Percentiles rank a stretch among this genome's conserved stretches.
These are phyloP conservation scores for Drosophila varians DNA, from an alignment of 1,140 invertebrate species.

Conservation along the genomic window DNA sequence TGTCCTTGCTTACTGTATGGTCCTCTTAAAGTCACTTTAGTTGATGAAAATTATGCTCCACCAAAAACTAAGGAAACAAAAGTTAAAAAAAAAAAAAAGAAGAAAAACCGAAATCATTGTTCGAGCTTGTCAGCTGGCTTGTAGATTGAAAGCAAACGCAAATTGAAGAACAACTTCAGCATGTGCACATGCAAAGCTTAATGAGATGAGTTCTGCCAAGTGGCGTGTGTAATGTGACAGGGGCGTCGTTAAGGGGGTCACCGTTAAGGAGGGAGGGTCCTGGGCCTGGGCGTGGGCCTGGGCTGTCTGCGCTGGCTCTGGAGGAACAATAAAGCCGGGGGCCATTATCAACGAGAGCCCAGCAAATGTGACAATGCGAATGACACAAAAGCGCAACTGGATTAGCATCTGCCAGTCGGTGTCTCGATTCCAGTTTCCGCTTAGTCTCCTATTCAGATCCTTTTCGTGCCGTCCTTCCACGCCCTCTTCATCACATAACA, in stretches of 20 bases:
- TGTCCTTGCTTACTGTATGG: background rate
- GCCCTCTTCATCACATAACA: background rate
- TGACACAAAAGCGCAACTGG: constrained; percentile 61
- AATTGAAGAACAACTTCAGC: constrained; percentile 59
- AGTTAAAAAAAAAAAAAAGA: constrained; percentile 10
- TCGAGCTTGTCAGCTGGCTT: constrained; percentile 24
- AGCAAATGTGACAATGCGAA: constrained; percentile 55
- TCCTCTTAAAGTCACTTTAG: constrained; percentile 23
- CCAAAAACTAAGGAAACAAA: constrained; percentile 10
- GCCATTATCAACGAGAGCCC: constrained; percentile 58
- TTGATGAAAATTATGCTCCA: constrained; percentile 17
- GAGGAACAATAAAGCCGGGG: constrained; percentile 56
- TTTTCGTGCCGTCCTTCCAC: background rate
- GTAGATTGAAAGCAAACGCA: constrained; percentile 49
- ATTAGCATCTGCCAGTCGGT: constrained; percentile 56
- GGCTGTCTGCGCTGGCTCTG: constrained; percentile 38
- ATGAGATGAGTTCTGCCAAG: constrained; percentile 63
- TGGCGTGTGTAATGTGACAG: constrained; percentile 58
- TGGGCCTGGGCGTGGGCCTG: no score
- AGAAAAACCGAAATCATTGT: constrained; percentile 20
- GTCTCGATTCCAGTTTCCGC: constrained; percentile 50
- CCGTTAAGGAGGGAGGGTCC: background rate
- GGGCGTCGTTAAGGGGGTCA: constrained; percentile 3
- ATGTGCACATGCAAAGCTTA: constrained; percentile 57
- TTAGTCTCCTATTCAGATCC: constrained; percentile 31